Conservation (phyloP, 2,888 invertebrate genomes). For the Rhagium mordax region DNA sequence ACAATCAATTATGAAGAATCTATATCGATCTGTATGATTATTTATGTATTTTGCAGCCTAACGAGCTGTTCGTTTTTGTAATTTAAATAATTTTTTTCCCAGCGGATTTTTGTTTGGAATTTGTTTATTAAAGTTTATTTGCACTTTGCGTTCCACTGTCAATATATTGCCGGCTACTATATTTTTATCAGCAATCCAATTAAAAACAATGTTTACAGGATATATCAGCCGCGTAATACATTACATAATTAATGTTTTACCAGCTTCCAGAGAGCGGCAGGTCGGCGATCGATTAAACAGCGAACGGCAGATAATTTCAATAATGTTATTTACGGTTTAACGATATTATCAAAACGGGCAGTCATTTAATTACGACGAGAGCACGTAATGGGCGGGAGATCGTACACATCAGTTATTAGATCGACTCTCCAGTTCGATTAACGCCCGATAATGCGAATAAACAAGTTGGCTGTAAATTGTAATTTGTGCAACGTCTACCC, state of each 20-base stretch:
- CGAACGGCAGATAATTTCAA: conserved; percentile 46
- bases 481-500: conserved; percentile 25
- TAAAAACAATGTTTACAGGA: conserved; percentile 32
- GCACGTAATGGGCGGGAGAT: conserved; percentile 45
- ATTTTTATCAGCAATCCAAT: conserved; percentile 30
- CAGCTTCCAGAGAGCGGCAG: conserved; percentile 11
- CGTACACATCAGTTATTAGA: conserved; percentile 47
- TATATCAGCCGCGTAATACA: conserved; percentile 13
- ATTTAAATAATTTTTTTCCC: too few relatives aligned
- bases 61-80: too few relatives aligned
- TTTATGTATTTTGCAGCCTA: too few relatives aligned
- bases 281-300: conserved; percentile 40
- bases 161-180: neutral
- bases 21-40: too few relatives aligned
- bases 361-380: conserved; percentile 47
- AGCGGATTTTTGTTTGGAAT: too few relatives aligned
- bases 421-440: conserved; percentile 43
- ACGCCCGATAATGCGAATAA: conserved; percentile 45
- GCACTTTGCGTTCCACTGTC: too few relatives aligned
- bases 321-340: conserved; percentile 50
- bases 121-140: too few relatives aligned
- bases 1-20: too few relatives aligned
- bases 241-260: conserved; percentile 21
- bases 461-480: conserved; percentile 39
- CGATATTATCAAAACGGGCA: conserved; percentile 49